Evolutionary conservation across 2,888 invertebrate species (phyloP), one percentile per base, ranked within the genome.

Genomic region (Xestia sexstrigata): DNA sequence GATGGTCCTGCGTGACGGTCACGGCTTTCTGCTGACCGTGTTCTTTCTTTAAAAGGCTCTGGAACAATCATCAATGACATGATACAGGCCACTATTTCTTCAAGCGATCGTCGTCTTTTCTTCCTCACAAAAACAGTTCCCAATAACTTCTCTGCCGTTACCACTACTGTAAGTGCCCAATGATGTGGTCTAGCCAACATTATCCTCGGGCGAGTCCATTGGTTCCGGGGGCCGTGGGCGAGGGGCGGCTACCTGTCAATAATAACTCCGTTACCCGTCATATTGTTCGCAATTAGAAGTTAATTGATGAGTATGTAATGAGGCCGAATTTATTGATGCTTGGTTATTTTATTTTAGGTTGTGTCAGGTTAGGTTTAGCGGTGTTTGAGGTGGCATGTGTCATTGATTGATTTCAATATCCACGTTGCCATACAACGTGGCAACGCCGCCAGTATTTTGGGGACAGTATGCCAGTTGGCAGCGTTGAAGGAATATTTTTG

Each of bases 201-300:
- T 85, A 83, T 87, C 87, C 79, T 30, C 69, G 42, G 85, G 81
- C 77, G 4, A 66, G 85, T 81, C 87, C 81, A 82, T 63, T 69
- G 73, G 23, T 49, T 26, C n/a, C 11, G 87, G 87, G 75, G 88
- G 88, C 77, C 11, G 87, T 88, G 75, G 88, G 88, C 77, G 88
- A 70, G 66, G 88, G 88, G 87, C 87, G 88, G 85, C 52, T 55
- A 30, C 82, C 52, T 79, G 79, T 81, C 87, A 87, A 87, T 88
- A 88, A 84, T 76, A 65, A 52, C 55, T 69, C 89, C 88, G 89
- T 89, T 88, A 89, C 45, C 39, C 69, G 62, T 82, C 80, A 85
- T 75, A 83, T 81, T 85, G 85, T 83, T 82, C 84, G 71, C 74
- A 79, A 82, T 87, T 79, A 70, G 67, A 74, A 65, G 55, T 65